Base-by-base conservation (phyloP, 2,888 invertebrate species). In the Mycalesis mineus region DNA sequence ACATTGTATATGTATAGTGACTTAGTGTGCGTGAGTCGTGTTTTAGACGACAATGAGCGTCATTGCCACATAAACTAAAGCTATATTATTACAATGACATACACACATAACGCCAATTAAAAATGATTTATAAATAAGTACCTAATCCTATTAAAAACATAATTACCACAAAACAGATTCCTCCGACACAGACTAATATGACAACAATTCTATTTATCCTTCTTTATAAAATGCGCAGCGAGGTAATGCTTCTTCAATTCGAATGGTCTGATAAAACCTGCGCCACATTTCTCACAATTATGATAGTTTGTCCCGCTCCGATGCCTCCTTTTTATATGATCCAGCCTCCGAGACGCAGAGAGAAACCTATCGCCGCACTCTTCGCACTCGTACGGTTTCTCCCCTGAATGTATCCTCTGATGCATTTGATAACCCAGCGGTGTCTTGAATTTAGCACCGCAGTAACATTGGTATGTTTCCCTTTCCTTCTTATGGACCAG, bases 261-360 rank as follows among this genome's bases (percentile, higher is more conserved):
- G 55, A 80, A 84, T 0, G 89, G 88, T 14, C 85, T 72, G 0
- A 85, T 69, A 60, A 88, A 90, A 3, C 78, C 71, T 0, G 87
- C 83, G 0, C 73, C 61, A 56, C 90, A 90, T 39, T 75, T 58
- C 0, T 73, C 72, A 39, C 90, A 90, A 0, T 65, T 75, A 39
- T 87, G 84, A 0, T 77, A 72, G 68, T 80, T 74, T 0, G 82
- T 80, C 17, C 73, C 73, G 0, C 69, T 58, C 52, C 73, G 76
- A 45, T 88, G 87, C 13, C 75, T 71, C n/a, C 88, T 64, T 58
- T 86, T 87, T 0, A 82, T 67, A 44, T 88, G 88, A 48, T 88
- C 88, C 11, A 80, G 39, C 3, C 87, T 68, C 50, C 88, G 68
- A 0, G 88, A 88, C 9, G 88, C 73, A 0, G 88, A 88, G 0